Conservation (phyloP, 1,140 invertebrate genomes). For the Rhagoletis pomonella region DNA sequence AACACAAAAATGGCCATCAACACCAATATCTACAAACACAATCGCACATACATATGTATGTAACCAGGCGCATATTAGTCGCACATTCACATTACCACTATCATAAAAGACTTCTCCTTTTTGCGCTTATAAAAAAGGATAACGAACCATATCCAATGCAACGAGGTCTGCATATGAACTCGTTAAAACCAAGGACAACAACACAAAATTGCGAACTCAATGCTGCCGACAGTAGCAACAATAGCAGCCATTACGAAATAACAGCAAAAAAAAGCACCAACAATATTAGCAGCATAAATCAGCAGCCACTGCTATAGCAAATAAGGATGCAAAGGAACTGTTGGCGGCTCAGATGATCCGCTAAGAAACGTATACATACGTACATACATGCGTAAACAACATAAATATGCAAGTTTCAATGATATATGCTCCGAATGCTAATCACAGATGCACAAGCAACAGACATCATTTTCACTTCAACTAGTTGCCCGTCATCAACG, state of each 20-base stretch:
- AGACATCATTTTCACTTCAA: background rate
- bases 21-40: background rate
- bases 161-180: conserved; percentile 28
- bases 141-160: conserved; percentile 39
- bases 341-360: background rate
- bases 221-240: background rate
- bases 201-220: background rate
- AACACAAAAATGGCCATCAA: background rate
- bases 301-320: background rate
- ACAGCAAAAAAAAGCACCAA: conserved; percentile 1
- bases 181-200: background rate
- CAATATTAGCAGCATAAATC: background rate
- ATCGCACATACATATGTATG: background rate
- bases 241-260: background rate
- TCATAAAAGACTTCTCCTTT: conserved; percentile 27
- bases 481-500: background rate
- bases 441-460: conserved; percentile 1
- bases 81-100: background rate
- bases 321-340: background rate
- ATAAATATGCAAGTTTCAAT: background rate
- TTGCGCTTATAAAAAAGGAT: conserved; percentile 28
- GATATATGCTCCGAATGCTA: conserved; percentile 43
- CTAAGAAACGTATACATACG: background rate
- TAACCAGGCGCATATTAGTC: background rate
- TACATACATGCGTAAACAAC: background rate